Conservation (phyloP, 2,113 vertebrate species). For the Sinocyclocheilus anophthalmus region DNA sequence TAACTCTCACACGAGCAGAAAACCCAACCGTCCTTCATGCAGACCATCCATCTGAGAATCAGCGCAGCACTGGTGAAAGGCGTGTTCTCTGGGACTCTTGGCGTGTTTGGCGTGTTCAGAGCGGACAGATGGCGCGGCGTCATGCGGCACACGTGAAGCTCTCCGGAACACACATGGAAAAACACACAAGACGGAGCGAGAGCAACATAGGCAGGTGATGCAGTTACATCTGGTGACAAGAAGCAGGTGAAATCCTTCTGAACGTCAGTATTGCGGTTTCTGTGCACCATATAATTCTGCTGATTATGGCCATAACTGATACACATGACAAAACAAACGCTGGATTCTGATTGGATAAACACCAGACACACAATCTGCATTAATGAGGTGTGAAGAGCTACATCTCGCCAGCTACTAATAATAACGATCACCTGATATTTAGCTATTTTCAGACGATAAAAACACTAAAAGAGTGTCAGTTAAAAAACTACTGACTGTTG, state of each 20-base stretch:
- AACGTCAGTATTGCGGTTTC: background rate
- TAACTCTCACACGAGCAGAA: background rate
- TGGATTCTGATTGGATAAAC: background rate
- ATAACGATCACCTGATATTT: background rate
- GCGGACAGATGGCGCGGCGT: background rate
- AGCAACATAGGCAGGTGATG: background rate
- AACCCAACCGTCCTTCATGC: background rate
- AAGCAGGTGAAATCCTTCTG: background rate
- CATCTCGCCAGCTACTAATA: background rate
- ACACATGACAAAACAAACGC: background rate
- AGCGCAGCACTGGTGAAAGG: background rate
- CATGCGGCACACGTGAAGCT: background rate
- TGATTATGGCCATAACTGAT: background rate
- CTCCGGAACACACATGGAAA: background rate
- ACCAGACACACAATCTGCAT: background rate
- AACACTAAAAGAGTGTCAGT: background rate
- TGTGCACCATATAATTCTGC: background rate
- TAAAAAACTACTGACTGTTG: too few species aligned
- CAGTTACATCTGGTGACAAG: background rate
- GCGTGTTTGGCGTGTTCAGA: background rate
- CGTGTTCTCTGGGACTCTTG: background rate
- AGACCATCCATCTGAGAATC: background rate
- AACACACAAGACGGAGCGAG: background rate
- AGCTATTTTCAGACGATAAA: background rate
- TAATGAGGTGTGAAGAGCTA: background rate